Percentiles rank a stretch among this genome's conserved stretches.
phyloP scores from a whole-genome alignment of 2,797 vertebrate genomes.

The Halcyon leucocephala region DNA sequence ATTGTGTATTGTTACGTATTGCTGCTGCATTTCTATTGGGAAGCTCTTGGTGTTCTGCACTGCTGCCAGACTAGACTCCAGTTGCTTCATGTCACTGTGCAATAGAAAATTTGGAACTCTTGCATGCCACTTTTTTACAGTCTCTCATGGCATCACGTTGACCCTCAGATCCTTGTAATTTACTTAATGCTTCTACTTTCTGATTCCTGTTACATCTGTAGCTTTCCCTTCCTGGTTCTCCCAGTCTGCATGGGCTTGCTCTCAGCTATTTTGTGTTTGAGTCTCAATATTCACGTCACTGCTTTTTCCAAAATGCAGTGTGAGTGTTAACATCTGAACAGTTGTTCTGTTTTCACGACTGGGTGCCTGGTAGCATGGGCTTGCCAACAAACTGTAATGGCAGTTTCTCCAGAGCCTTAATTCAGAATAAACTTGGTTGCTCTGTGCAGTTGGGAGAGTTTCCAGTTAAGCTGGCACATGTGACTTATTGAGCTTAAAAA shows the following conservation, averaged over 20 bases:
- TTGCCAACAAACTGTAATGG: not conserved
- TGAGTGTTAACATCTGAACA: not conserved
- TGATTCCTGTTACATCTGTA: not conserved
- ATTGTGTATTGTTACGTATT: not conserved
- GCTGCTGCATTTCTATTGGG: not conserved
- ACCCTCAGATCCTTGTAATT: not conserved
- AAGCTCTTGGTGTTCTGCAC: not conserved
- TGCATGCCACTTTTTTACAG: not conserved
- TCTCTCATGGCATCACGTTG: not conserved
- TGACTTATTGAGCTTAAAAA: not conserved
- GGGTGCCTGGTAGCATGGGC: not conserved
- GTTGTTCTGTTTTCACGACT: not conserved
- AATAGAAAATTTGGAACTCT: not conserved
- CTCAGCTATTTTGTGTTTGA: not conserved
- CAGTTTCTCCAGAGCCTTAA: not conserved
- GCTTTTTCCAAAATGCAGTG: not conserved
- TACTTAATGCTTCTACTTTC: not conserved
- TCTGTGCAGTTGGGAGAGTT: not conserved
- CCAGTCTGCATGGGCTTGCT: not conserved
- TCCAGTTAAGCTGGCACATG: not conserved
- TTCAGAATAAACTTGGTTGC: not conserved
- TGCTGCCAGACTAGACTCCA: not conserved
- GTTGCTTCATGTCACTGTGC: not conserved
- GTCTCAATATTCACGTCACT: not conserved
- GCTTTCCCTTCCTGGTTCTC: not conserved